phyloP scores from a whole-genome alignment of 30 jellyfish, hydroid and myxozoan species.

The Chrysaora quinquecirrha region DNA sequence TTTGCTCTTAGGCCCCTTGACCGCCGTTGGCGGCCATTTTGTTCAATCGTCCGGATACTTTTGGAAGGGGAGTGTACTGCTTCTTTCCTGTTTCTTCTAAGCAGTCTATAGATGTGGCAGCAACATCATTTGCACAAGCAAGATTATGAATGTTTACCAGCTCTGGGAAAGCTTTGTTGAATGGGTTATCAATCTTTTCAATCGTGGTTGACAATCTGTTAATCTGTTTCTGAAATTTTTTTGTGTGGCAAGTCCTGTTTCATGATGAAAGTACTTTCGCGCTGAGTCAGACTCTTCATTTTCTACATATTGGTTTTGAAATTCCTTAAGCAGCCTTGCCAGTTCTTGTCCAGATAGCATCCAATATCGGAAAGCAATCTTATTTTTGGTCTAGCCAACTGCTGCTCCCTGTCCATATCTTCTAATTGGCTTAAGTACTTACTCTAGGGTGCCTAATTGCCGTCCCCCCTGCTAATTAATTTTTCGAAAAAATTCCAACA shows the following conservation, averaged over 20 bases:
- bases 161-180: not conserved
- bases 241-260: not conserved
- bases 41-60: too few relatives aligned
- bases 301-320: not conserved
- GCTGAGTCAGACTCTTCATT: not conserved
- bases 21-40: too few relatives aligned
- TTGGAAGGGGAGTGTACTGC: too few relatives aligned
- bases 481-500: too few relatives aligned
- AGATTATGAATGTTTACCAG: not conserved
- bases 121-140: not conserved
- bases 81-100: not conserved
- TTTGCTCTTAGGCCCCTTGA: too few relatives aligned
- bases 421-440: too few relatives aligned
- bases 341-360: conserved; percentile 12
- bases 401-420: conserved; percentile 16
- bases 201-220: not conserved
- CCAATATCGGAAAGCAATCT: conserved; percentile 8
- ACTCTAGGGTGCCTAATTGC: too few relatives aligned
- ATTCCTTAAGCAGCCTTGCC: not conserved
- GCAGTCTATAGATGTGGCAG: not conserved
- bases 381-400: conserved; percentile 24
- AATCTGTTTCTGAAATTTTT: not conserved
- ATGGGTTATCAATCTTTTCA: not conserved
- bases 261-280: not conserved
- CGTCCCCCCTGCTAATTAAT: too few relatives aligned